Evolutionary conservation across 1,140 invertebrate species (phyloP), one percentile per base, ranked within the genome.

Genomic region (Lucilia cuprina): DNA sequence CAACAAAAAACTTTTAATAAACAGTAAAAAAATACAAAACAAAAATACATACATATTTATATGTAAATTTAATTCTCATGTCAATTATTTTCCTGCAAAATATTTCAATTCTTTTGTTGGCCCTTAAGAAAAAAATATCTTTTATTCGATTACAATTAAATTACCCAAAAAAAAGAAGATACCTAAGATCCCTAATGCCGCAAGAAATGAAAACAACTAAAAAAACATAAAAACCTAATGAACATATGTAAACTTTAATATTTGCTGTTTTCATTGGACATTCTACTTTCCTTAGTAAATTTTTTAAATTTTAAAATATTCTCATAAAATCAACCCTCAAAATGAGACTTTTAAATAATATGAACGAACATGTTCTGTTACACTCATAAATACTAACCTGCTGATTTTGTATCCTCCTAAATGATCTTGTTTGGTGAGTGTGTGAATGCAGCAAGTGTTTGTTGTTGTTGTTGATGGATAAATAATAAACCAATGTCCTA

Each of bases 401-500:
- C 65, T 70, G 21, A 19, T 70, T 21, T 21, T 70, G 65, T 12
- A 12, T 12, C 50, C 50, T 55, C 50, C n/a, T 19, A 25, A 70
- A 9, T 25, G 65, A 70, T 70, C n/a, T 21, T 70, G 65, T 70
- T 3, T 70, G 65, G 5, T 21, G n/a, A 10, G 17, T 21, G 65
- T 21, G 5, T 21, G n/a, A 10, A 7, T 21, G 65, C 12, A 70
- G 65, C 65, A 70, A 70, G 65, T 70, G 65, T 70, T 70, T 70
- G 10, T 70, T 70, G n/a, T 70, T 70, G 65, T 70, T 19, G 21
- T 13, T 41, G 21, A 21, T n/a, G 5, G 65, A 21, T 70, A 70
- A 70, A 70, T n/a, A 55, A 55, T 55, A 70, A 70, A 70, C 65
- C 65, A 70, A 70, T 70, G 65, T n/a, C n/a, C n/a, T 70, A 70